Evolutionary conservation across 2,888 invertebrate species (phyloP).

Genomic region (Amblyjoppa fuscipennis): DNA sequence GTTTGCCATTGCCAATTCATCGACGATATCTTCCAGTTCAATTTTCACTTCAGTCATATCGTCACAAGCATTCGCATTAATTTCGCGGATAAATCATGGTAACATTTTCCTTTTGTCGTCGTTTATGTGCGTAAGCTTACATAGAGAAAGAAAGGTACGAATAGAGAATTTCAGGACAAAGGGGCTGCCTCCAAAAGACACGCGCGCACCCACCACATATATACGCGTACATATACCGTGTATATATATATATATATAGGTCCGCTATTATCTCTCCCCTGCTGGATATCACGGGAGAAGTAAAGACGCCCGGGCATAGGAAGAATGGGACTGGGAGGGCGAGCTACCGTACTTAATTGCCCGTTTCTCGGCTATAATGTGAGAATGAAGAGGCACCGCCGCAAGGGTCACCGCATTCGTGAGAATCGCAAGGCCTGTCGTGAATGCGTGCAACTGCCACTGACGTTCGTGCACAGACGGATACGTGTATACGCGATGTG

Average conservation of each 20-base stretch:
- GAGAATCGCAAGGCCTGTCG: conserved; percentile 59
- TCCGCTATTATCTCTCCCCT: conserved; percentile 35
- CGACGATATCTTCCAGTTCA: conserved; percentile 28
- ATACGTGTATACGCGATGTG: background rate
- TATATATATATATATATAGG: background rate
- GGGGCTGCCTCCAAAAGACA: background rate
- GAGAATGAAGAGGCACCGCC: conserved; percentile 57
- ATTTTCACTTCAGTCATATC: conserved; percentile 16
- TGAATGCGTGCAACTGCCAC: conserved; percentile 51
- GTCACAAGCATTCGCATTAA: background rate
- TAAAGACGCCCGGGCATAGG: conserved; percentile 11
- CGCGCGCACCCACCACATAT: background rate
- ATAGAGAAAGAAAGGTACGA: background rate
- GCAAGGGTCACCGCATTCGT: conserved; percentile 63
- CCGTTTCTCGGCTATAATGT: conserved; percentile 59
- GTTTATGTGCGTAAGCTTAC: background rate
- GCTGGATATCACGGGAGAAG: conserved; percentile 41
- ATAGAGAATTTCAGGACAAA: conserved; percentile 1
- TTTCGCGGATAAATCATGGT: conserved; percentile 24
- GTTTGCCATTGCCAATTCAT: conserved; percentile 51
- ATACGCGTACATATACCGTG: background rate
- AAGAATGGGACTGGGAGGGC: conserved; percentile 28
- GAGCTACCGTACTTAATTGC: conserved; percentile 58
- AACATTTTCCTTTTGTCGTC: conserved; percentile 23
- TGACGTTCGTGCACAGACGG: background rate